These are phyloP conservation scores for Melinaea marsaeus DNA, from an alignment of 2,888 invertebrate species.

Conservation along the genomic window DNA sequence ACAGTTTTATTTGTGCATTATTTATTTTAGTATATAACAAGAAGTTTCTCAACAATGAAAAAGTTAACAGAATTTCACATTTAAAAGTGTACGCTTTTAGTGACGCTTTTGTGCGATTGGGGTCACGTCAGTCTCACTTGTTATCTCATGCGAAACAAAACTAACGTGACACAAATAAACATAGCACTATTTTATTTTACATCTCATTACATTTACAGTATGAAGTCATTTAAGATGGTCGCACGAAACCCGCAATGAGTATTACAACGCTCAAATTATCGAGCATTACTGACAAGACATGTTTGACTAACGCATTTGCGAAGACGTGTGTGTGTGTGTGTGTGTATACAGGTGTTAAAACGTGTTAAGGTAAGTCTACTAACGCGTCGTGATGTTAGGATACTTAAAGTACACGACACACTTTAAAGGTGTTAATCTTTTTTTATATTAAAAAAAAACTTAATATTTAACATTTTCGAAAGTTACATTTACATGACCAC, in stretches of 20 bases:
- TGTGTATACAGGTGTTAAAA: constrained; percentile 14
- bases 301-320: no score
- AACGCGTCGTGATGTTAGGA: not conserved
- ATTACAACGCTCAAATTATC: no score
- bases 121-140: constrained; percentile 16
- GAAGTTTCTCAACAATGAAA: constrained; percentile 6
- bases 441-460: constrained; percentile 3
- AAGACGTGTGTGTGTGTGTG: constrained; percentile 1
- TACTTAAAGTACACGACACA: no score
- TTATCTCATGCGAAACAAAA: constrained; percentile 15
- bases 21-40: constrained; percentile 12
- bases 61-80: constrained; percentile 18
- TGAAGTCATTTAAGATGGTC: no score
- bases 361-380: constrained; percentile 6
- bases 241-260: no score
- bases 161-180: not conserved
- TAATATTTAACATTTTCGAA: no score
- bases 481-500: no score
- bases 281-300: no score
- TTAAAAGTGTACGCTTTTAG: constrained; percentile 18
- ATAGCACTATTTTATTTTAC: no score
- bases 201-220: no score
- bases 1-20: not conserved
- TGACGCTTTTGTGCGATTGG: constrained; percentile 18
- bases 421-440: constrained; percentile 1